Base-by-base conservation (phyloP, 2,113 vertebrate genomes). In the Gymnogyps californianus region DNA sequence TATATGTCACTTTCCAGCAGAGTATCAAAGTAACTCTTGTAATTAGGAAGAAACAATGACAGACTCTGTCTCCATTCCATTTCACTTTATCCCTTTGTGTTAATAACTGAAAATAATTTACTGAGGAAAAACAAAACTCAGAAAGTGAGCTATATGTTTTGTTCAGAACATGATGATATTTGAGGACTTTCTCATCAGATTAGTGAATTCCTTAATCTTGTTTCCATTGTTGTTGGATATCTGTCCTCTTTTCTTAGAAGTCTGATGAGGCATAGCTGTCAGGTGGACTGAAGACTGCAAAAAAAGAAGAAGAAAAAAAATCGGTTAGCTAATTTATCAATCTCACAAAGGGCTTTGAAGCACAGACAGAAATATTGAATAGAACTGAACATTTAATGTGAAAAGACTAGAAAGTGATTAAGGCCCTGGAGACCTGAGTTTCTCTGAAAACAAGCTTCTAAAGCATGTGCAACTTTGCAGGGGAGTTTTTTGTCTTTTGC, bases 401-500 rank as follows among this genome's bases (percentile, higher is more conserved):
- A 82, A 83, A 62, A 3, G 5, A 17, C 5, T 81, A 47, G 19
- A 66, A 93, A 83, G 28, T 0, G 2, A 88, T 69, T 58, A 51
- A 64, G 57, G 34, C 31, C 34, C 34, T 51, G 34, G 38, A 90
- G 84, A 91, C 7, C 7, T 25, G 16, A 70, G 3, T 67, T 92
- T 77, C 25, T 90, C 21, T 69, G 51, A 81, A 92, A 74, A 69
- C 2, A 74, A 21, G 4, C 12, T 69, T 69, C 17, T 88, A 55
- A 52, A 36, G 2, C 2, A 0, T 46, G 7, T 54, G 3, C 11
- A 80, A 14, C 31, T 74, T 40, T 52, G 22, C 2, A 0, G 13
- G 7, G 51, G 1, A 17, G 4, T 16, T 66, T 79, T 83, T 47
- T 9, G 49, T 26, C 6, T 12, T 83, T 87, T 77, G 5, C 3